Evolutionary conservation across 2,888 invertebrate genomes (phyloP).

Genomic region (Dusona sp.): DNA sequence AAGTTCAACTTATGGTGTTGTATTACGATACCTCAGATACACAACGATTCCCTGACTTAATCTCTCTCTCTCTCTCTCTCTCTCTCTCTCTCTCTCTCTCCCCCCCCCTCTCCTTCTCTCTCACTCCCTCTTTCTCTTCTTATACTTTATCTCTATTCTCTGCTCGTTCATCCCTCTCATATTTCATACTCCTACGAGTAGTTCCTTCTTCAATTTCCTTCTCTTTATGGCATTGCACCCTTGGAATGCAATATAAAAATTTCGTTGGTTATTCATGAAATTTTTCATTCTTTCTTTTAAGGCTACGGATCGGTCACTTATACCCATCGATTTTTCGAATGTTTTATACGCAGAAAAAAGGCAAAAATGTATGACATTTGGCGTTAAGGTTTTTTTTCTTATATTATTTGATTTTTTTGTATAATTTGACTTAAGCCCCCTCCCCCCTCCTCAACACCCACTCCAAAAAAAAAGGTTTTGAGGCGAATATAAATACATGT

Average conservation of each 20-base stretch:
- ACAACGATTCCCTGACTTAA: slow-evolving; percentile 37
- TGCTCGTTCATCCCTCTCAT: slow-evolving; percentile 45
- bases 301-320: no score
- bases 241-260: neutral
- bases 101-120: slow-evolving; percentile 37
- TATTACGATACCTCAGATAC: slow-evolving; percentile 68
- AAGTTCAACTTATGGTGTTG: slow-evolving; percentile 78
- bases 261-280: neutral
- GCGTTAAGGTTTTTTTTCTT: neutral
- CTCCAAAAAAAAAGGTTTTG: neutral
- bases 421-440: neutral
- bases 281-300: no score
- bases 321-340: neutral
- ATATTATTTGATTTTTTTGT: neutral
- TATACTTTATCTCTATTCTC: slow-evolving; percentile 1
- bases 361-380: no score
- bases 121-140: slow-evolving; percentile 8
- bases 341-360: no score
- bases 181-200: slow-evolving; percentile 41
- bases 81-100: slow-evolving; percentile 7
- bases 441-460: no score
- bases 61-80: slow-evolving; percentile 43
- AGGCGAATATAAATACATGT: neutral
- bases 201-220: slow-evolving; percentile 15
- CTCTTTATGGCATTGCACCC: neutral